Evolutionary conservation across 2,888 invertebrate species (phyloP).

Genomic region (Melanostoma scalare): DNA sequence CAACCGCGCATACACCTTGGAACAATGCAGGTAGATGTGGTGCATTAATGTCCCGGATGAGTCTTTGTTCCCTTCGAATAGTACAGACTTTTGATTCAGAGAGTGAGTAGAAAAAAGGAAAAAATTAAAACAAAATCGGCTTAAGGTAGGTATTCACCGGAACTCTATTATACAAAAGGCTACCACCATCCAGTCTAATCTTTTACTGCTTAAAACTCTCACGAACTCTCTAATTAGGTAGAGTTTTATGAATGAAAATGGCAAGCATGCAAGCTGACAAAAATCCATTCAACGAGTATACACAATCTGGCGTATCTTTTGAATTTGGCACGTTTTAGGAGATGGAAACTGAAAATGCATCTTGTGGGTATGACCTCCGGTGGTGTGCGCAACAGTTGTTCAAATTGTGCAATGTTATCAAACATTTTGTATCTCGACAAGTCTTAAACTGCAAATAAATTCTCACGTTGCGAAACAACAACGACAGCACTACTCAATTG

Average conservation of each 20-base stretch:
- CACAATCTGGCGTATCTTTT: conserved; percentile 40
- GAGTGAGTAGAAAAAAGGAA: background rate
- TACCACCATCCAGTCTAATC: conserved; percentile 51
- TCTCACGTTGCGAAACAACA: conserved; percentile 37
- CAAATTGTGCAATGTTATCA: conserved; percentile 57
- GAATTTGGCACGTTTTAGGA: conserved; percentile 56
- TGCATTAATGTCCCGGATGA: conserved; percentile 47
- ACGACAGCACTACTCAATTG: background rate
- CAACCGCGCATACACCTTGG: conserved; percentile 29
- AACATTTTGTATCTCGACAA: conserved; percentile 29
- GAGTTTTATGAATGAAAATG: conserved; percentile 60
- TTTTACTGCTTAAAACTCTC: conserved; percentile 58
- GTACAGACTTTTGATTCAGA: conserved; percentile 3
- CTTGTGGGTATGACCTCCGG: conserved; percentile 16
- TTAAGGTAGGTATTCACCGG: conserved; percentile 50
- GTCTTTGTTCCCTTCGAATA: conserved; percentile 34
- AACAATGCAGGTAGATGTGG: conserved; percentile 57
- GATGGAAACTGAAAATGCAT: conserved; percentile 23
- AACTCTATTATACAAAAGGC: conserved; percentile 52
- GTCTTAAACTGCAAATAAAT: conserved; percentile 31
- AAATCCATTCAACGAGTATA: conserved; percentile 35
- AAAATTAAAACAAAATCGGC: conserved; percentile 8
- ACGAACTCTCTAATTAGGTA: conserved; percentile 60
- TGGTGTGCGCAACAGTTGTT: conserved; percentile 11
- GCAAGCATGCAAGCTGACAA: conserved; percentile 23